phyloP scores from a whole-genome alignment of 2,113 vertebrate species.

The Dermatemys mawii region DNA sequence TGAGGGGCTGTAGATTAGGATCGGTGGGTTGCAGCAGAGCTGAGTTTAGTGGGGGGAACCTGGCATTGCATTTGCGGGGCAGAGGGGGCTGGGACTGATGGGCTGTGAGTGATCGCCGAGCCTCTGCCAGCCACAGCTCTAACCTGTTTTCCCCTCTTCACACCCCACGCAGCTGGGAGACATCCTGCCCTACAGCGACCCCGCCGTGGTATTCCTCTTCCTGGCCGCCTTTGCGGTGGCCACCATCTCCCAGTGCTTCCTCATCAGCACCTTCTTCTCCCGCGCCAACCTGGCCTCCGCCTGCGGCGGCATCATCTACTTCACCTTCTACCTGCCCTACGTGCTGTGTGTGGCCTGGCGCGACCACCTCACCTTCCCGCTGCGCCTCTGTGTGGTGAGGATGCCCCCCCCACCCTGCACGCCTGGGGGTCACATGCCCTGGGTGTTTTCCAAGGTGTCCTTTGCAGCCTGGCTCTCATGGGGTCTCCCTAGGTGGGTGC shows the following conservation, averaged over 20 bases:
- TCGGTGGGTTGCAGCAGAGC: neutral
- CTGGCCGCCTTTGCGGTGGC: slow-evolving; percentile 87
- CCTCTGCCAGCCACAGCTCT: neutral
- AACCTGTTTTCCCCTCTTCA: neutral
- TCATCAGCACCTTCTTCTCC: slow-evolving; percentile 92
- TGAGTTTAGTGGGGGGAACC: neutral
- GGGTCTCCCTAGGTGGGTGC: neutral
- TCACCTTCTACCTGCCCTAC: slow-evolving; percentile 89
- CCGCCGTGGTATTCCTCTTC: slow-evolving; percentile 87
- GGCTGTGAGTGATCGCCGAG: fast-evolving
- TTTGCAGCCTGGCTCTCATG: neutral
- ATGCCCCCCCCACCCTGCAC: too few relatives aligned
- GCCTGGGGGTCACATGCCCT: neutral
- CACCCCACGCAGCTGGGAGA: slow-evolving; percentile 79
- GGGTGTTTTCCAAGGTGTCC: neutral
- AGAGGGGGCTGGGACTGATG: fast-evolving
- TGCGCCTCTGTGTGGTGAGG: slow-evolving; percentile 83
- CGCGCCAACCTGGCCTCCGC: slow-evolving; percentile 90
- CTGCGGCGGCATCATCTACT: slow-evolving; percentile 90
- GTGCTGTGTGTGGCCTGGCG: slow-evolving; percentile 91
- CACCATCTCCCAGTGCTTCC: slow-evolving; percentile 92
- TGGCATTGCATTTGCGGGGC: fast-evolving
- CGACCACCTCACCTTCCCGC: slow-evolving; percentile 79
- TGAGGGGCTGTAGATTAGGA: neutral
- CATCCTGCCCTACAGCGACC: slow-evolving; percentile 91